Base-by-base conservation (phyloP, 2,797 vertebrate species). In the Takifugu ocellatus region DNA sequence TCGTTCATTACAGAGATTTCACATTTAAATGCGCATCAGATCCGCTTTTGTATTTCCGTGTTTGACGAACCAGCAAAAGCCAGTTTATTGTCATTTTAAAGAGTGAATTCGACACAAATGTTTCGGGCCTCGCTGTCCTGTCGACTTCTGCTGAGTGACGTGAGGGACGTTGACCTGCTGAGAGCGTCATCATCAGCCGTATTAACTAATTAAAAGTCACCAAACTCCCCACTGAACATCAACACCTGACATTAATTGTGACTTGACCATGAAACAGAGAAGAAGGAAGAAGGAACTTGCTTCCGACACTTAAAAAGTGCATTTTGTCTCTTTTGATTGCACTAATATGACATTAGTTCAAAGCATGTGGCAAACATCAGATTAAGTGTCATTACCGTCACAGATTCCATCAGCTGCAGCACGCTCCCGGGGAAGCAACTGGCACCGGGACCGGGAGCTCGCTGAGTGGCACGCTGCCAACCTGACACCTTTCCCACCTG, bases 1-100 rank as follows among this genome's bases (percentile, higher is more conserved):
- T 78, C 74, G 79, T 91, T 82, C 92, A 87, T 88, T 82, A 87
- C 78, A 75, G 85, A 75, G 81, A 86, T 86, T 91, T 88, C 74
- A 83, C 82, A 79, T 85, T 88, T 84, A 87, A 89, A 82, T 83
- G 81, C 81, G 77, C 75, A 87, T 84, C 81, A 79, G 76, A 59
- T 73, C 6, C 68, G 56, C 61, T 73, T 86, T 78, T 56, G 83
- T 87, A 63, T 72, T 75, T 67, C 59, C 59, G 54, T 77, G 72
- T 82, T 70, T 86, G 86, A 83, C 86, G 88, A 88, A 72, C 61
- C 80, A 85, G 84, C 82, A 77, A 70, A 54, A 66, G 64, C 51
- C 25, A 16, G 51, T 78, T 80, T 73, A 81, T 80, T 74, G 49
- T 56, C 54, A 49, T 43, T 2, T 49, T 39, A 50, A 74, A 25